Percentiles rank a stretch among this genome's conserved stretches.
Conservation (phyloP, 1,140 invertebrate genomes). For the Leptinotarsa defecta region DNA sequence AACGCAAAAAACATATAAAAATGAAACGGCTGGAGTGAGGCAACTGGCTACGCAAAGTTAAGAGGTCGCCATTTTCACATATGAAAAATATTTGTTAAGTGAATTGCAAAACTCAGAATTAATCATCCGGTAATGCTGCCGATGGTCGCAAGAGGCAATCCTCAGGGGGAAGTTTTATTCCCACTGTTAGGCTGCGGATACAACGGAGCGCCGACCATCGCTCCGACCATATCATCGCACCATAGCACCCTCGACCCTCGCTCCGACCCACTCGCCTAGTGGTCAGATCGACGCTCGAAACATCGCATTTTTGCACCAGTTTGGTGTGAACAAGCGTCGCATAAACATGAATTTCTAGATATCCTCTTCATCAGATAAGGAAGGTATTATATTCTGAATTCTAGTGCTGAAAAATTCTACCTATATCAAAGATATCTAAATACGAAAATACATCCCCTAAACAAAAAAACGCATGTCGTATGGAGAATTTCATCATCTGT, state of each 20-base stretch:
- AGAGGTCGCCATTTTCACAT: too few relatives aligned
- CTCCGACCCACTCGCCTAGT: not conserved
- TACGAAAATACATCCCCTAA: slow-evolving; percentile 1
- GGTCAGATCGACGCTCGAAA: not conserved
- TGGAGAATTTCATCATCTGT: slow-evolving; percentile 9
- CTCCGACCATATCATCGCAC: not conserved
- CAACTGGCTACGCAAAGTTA: too few relatives aligned
- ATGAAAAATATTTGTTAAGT: too few relatives aligned
- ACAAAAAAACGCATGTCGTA: not conserved
- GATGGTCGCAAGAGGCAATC: too few relatives aligned
- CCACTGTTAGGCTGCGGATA: not conserved
- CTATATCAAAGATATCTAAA: not conserved
- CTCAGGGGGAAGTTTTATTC: too few relatives aligned
- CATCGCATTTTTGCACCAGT: slow-evolving; percentile 4
- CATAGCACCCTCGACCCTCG: not conserved
- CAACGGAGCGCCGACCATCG: not conserved
- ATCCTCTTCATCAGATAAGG: slow-evolving; percentile 3
- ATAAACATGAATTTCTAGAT: slow-evolving; percentile 3
- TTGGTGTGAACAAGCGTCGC: not conserved
- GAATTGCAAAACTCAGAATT: too few relatives aligned
- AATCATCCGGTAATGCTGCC: too few relatives aligned
- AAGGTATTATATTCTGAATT: slow-evolving; percentile 6
- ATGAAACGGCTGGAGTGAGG: too few relatives aligned
- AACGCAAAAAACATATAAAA: too few relatives aligned
- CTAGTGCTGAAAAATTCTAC: not conserved